Conservation (phyloP, 2,797 vertebrate species). For the Craterocephalus amniculus region DNA sequence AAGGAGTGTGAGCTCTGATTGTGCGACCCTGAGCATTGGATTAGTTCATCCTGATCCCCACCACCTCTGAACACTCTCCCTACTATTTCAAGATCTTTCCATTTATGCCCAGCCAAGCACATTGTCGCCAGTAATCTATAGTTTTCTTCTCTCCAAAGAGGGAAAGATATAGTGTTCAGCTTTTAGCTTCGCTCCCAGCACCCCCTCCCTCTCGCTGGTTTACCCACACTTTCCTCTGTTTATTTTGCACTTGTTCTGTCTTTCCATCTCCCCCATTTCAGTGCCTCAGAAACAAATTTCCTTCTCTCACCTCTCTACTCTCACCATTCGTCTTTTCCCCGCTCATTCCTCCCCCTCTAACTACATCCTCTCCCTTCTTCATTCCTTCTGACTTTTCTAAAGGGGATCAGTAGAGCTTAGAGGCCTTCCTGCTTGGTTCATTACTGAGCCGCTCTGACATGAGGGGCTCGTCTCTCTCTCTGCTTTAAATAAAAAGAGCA, state of each 20-base stretch:
- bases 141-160: slow-evolving; percentile 71
- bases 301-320: slow-evolving; percentile 56
- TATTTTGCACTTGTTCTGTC: slow-evolving; percentile 53
- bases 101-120: slow-evolving; percentile 78
- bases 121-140: slow-evolving; percentile 79
- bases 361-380: slow-evolving; percentile 44
- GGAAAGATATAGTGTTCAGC: slow-evolving; percentile 62
- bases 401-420: slow-evolving; percentile 77
- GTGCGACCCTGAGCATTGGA: slow-evolving; percentile 73
- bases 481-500: slow-evolving; percentile 10
- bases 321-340: slow-evolving; percentile 50
- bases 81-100: slow-evolving; percentile 72
- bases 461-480: slow-evolving; percentile 58
- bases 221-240: slow-evolving; percentile 65
- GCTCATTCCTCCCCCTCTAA: slow-evolving; percentile 51
- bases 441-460: slow-evolving; percentile 72
- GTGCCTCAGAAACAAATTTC: slow-evolving; percentile 60
- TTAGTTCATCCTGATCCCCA: slow-evolving; percentile 76
- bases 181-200: slow-evolving; percentile 38
- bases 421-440: slow-evolving; percentile 77
- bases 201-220: slow-evolving; percentile 48
- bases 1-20: slow-evolving; percentile 63
- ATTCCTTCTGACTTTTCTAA: slow-evolving; percentile 59
- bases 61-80: slow-evolving; percentile 70
- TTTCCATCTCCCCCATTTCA: slow-evolving; percentile 33